phyloP scores from a whole-genome alignment of 2,888 invertebrate genomes.

The Zygaena filipendulae region DNA sequence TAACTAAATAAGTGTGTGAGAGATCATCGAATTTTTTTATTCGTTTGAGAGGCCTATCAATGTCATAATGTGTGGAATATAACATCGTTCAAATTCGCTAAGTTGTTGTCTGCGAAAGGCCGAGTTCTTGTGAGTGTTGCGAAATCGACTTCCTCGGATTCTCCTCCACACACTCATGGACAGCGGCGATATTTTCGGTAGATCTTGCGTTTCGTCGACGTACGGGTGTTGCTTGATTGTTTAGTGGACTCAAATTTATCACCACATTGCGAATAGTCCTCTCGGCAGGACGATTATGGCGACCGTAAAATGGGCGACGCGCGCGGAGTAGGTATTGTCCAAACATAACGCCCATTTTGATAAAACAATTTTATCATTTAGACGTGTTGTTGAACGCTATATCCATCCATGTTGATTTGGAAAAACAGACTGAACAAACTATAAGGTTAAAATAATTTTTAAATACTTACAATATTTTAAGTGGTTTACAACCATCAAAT shows the following conservation, averaged over 20 bases:
- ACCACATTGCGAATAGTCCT: no score
- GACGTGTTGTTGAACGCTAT: conserved; percentile 1
- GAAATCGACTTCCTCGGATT: conserved; percentile 25
- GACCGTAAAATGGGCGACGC: no score
- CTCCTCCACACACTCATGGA: conserved; percentile 20
- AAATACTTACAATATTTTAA: conserved; percentile 3
- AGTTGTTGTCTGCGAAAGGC: conserved; percentile 21
- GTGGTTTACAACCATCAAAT: no score
- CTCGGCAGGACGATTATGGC: no score
- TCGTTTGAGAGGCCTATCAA: no score
- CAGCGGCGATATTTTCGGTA: conserved; percentile 22
- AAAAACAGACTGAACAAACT: conserved; percentile 2
- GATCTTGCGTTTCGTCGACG: conserved; percentile 21
- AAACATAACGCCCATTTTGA: background rate
- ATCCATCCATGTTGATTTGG: background rate
- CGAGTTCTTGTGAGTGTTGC: conserved; percentile 16
- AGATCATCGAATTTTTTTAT: no score
- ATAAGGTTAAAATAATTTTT: no score
- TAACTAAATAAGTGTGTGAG: no score
- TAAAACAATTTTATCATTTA: no score
- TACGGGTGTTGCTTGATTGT: conserved; percentile 17
- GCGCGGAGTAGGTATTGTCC: no score
- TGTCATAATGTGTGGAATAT: no score
- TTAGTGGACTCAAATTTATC: conserved; percentile 1
- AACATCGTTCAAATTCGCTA: conserved; percentile 19